Evolutionary conservation across 1,140 invertebrate species (phyloP), one percentile per base, ranked within the genome.

Genomic region (Belonocnema kinseyi): DNA sequence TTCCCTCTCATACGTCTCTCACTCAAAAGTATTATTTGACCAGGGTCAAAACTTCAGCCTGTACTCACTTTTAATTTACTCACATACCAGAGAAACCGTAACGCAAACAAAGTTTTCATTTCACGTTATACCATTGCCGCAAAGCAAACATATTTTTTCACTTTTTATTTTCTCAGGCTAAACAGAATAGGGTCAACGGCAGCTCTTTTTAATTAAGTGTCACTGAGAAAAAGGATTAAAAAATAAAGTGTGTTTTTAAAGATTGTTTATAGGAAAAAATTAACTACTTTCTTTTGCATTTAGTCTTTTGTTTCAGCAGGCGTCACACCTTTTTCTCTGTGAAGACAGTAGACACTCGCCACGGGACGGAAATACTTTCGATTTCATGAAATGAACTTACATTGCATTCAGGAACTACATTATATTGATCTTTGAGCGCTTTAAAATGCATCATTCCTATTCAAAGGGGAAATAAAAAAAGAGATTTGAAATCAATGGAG

Each of bases 401-500:
- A 46, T 46, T 46, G 40, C 40, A 46, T 46, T 46, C 10, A 11
- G 40, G 10, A 11, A 46, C 40, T 46, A 0, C n/a, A 17, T 17
- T n/a, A 54, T 17, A 17, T 54, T 54, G 8, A 4, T 54, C 16
- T 54, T 54, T 17, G 61, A 3, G 61, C n/a, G 4, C 2, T 16
- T 40, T 7, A n/a, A 16, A 10, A 14, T 66, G 14, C 33, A 66
- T 66, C 16, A 66, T 33, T 66, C 40, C 40, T 46, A 10, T 11
- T 66, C 13, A 8, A 66, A 1, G 17, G 14, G 1, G 11, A 66
- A 66, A n/a, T 54, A 26, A 66, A 66, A 33, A 66, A 16, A 66
- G 33, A 66, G 13, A 19, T 77, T 80, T 76, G 81, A 75, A 82
- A 75, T 77, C 73, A 50, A 21, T 54, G 16, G 17, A 54, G 19